Conservation (phyloP, 92 coral and sea anemone species). For the Hydrozoanthus gracilis region DNA sequence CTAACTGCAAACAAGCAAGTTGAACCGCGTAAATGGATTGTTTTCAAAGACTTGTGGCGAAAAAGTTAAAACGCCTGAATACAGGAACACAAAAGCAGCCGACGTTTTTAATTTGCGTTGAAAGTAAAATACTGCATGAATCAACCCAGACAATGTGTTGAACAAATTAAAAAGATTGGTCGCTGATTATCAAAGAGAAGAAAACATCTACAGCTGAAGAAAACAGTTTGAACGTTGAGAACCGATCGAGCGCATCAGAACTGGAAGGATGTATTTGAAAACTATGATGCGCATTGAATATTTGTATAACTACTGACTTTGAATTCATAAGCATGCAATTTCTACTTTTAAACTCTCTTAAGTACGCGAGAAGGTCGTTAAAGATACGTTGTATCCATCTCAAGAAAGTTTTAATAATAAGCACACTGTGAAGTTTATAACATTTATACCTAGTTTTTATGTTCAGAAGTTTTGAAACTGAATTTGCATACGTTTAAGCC, state of each 20-base stretch:
- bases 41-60: neutral
- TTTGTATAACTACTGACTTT: too few species aligned
- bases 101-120: constrained; percentile 14
- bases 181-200: neutral
- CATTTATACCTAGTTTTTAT: too few species aligned
- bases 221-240: neutral
- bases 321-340: too few species aligned
- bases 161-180: neutral
- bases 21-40: neutral
- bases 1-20: neutral
- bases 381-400: too few species aligned
- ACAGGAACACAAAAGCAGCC: neutral
- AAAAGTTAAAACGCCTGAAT: neutral
- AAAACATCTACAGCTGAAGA: constrained; percentile 3
- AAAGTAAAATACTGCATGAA: neutral
- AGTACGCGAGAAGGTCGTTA: too few species aligned
- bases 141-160: too few species aligned
- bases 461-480: too few species aligned
- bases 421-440: too few species aligned
- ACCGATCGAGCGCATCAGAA: constrained; percentile 3
- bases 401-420: too few species aligned
- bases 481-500: too few species aligned
- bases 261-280: neutral
- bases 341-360: too few species aligned
- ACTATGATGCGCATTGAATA: constrained; percentile 1